A percentile compares a stretch with the other conserved stretches of the same genome.
These are phyloP conservation scores for Sinotaia quadrata DNA, from an alignment of 2,888 invertebrate species.

Conservation along the genomic window DNA sequence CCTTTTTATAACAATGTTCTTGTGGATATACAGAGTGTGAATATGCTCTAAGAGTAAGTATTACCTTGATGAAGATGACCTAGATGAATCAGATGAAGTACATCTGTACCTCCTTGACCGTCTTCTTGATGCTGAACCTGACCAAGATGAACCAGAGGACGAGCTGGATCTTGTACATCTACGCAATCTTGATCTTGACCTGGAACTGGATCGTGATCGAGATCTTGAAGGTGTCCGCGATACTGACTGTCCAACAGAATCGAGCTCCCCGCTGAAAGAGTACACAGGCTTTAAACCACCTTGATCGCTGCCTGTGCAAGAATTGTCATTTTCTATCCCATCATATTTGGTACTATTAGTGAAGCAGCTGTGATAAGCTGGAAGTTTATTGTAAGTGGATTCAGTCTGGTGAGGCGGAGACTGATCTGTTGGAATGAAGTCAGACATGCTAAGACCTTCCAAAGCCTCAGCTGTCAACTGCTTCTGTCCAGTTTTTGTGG, in stretches of 20 bases:
- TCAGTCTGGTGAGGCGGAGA: conserved; percentile 45
- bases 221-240: conserved; percentile 34
- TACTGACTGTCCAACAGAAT: conserved; percentile 23
- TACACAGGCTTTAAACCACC: too few species aligned
- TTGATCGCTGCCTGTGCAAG: background rate
- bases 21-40: too few species aligned
- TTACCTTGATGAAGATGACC: too few species aligned
- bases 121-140: conserved; percentile 36
- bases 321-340: background rate
- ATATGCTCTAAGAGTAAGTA: too few species aligned
- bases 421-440: conserved; percentile 49
- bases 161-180: conserved; percentile 4
- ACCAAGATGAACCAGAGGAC: conserved; percentile 38
- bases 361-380: conserved; percentile 56
- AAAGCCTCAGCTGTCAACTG: conserved; percentile 29
- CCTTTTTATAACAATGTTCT: too few species aligned
- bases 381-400: conserved; percentile 3
- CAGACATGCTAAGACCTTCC: conserved; percentile 19
- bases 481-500: conserved; percentile 49
- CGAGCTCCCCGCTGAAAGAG: background rate
- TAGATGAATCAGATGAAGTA: too few species aligned
- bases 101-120: too few species aligned
- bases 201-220: conserved; percentile 31
- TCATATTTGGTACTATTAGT: conserved; percentile 68
- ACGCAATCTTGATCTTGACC: conserved; percentile 26